A percentile compares a stretch with the other conserved stretches of the same genome.
These are phyloP conservation scores for Ahaetulla prasina DNA, from an alignment of 2,113 vertebrate genomes.

Conservation along the genomic window DNA sequence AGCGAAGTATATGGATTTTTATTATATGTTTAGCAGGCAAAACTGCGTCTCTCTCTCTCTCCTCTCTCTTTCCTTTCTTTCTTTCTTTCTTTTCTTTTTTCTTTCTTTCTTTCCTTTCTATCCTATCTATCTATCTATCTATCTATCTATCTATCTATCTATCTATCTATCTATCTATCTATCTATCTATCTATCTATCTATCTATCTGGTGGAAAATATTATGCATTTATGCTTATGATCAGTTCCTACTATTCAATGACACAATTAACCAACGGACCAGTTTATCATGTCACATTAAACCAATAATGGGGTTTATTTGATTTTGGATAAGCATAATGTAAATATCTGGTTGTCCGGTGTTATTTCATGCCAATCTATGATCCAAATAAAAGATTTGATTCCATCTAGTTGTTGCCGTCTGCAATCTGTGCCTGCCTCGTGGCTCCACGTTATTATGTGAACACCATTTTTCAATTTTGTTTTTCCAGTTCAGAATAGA, in stretches of 20 bases:
- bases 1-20: not conserved
- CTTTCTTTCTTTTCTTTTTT: too few species aligned
- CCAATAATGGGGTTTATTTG: not conserved
- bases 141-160: too few species aligned
- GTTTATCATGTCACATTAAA: not conserved
- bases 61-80: too few species aligned
- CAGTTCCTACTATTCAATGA: not conserved
- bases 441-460: not conserved
- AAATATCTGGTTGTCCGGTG: not conserved
- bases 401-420: not conserved
- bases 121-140: too few species aligned
- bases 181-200: too few species aligned
- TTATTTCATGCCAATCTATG: not conserved
- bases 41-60: not conserved
- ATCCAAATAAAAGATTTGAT: not conserved
- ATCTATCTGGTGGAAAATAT: not conserved
- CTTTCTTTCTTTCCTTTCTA: too few species aligned
- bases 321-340: not conserved
- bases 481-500: too few species aligned
- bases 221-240: not conserved
- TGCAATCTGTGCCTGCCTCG: not conserved
- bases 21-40: not conserved
- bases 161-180: too few species aligned
- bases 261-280: not conserved
- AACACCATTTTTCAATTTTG: not conserved